Conservation (phyloP, 2,113 vertebrate species). For the Falcunculus frontatus region DNA sequence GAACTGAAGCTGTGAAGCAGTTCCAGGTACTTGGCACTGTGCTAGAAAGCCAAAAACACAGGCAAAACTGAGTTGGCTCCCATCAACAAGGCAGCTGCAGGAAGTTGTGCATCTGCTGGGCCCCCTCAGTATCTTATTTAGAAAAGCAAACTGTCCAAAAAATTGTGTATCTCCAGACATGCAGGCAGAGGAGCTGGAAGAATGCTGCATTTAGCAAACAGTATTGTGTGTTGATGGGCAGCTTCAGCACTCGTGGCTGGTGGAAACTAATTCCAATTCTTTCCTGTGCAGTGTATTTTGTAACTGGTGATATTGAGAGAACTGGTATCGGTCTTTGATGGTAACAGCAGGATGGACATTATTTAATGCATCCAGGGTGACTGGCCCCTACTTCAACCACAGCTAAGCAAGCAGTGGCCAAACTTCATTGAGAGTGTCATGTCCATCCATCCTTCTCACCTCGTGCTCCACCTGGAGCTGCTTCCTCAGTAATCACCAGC, state of each 20-base stretch:
- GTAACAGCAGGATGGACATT: neutral
- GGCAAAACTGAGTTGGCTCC: neutral
- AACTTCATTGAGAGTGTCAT: neutral
- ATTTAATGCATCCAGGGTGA: neutral
- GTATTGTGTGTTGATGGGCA: neutral
- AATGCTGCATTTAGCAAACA: neutral
- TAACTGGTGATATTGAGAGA: neutral
- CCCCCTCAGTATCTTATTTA: neutral
- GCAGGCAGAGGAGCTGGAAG: neutral
- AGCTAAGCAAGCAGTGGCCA: neutral
- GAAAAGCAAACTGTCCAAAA: neutral
- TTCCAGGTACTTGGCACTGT: neutral
- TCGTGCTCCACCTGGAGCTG: fast-evolving
- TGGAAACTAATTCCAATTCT: neutral
- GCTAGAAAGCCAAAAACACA: neutral
- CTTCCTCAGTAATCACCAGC: neutral
- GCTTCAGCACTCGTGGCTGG: neutral
- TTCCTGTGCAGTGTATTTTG: neutral
- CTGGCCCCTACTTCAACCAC: neutral
- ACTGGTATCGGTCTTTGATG: neutral
- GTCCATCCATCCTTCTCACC: neutral
- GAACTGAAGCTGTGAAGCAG: neutral
- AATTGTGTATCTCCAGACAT: neutral
- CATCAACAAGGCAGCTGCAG: neutral
- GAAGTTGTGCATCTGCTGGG: neutral